Percentiles rank a stretch among this genome's conserved stretches.
phyloP scores from a whole-genome alignment of 2,113 vertebrate genomes.

The Leptocoma aspasia region DNA sequence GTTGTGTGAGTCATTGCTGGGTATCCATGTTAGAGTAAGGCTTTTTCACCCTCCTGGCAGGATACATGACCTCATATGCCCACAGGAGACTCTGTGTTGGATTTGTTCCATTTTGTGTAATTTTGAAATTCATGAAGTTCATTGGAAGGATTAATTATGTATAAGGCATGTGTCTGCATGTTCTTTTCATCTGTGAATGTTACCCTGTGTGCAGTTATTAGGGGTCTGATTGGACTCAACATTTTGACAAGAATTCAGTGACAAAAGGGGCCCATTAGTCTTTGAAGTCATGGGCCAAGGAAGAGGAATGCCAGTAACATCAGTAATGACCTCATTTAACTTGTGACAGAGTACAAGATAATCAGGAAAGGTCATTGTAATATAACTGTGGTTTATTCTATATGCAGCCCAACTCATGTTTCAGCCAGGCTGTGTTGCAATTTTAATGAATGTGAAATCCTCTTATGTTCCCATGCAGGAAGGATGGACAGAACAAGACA shows the following conservation, averaged over 20 bases:
- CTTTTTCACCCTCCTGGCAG: background rate
- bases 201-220: slow-evolving; percentile 40
- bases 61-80: slow-evolving; percentile 27
- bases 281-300: slow-evolving; percentile 54
- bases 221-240: slow-evolving; percentile 51
- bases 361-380: slow-evolving; percentile 45
- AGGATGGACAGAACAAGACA: background rate
- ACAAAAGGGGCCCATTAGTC: slow-evolving; percentile 49
- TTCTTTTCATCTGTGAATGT: slow-evolving; percentile 60
- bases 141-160: slow-evolving; percentile 61
- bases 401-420: background rate
- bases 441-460: slow-evolving; percentile 5
- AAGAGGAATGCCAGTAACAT: slow-evolving; percentile 55
- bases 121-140: slow-evolving; percentile 60
- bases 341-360: slow-evolving; percentile 51
- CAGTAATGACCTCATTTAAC: slow-evolving; percentile 64
- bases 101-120: slow-evolving; percentile 57
- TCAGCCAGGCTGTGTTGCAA: background rate
- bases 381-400: background rate
- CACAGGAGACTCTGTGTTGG: slow-evolving; percentile 31
- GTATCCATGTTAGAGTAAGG: background rate
- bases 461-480: background rate
- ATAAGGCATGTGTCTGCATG: slow-evolving; percentile 51
- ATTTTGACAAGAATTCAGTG: slow-evolving; percentile 61
- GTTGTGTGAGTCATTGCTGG: background rate